These are phyloP conservation scores for Nematopogon swammerdamellus DNA, from an alignment of 2,888 invertebrate species.

Conservation along the genomic window DNA sequence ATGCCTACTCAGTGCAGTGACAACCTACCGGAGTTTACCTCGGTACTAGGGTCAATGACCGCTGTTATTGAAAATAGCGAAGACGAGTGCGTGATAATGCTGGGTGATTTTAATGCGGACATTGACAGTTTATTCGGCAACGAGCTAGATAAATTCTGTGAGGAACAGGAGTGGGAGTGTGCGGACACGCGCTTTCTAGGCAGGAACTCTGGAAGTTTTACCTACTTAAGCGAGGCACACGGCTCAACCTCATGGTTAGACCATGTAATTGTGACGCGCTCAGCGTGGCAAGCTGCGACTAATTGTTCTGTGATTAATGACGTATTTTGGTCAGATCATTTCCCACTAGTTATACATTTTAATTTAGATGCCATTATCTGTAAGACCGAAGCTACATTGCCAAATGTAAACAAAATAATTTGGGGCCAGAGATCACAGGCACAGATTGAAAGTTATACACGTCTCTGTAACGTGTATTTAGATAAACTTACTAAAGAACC, in stretches of 20 bases:
- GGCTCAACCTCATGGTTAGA: not conserved
- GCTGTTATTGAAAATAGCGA: not conserved
- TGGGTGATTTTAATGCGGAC: not conserved
- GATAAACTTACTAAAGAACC: not conserved
- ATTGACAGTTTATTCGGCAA: not conserved
- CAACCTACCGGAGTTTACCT: constrained; percentile 8
- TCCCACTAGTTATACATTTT: not conserved
- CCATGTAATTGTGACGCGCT: not conserved
- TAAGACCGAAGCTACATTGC: not conserved
- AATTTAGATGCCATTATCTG: not conserved
- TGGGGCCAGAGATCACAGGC: not conserved
- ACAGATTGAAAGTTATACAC: not conserved
- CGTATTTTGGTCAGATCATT: not conserved
- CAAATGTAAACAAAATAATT: not conserved
- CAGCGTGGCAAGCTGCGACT: not conserved
- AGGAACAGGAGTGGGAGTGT: not conserved
- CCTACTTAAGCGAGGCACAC: not conserved
- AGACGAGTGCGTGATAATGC: not conserved
- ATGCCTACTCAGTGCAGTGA: constrained; percentile 14
- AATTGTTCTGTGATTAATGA: not conserved
- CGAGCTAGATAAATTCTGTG: not conserved
- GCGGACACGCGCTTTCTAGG: not conserved
- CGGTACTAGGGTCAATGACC: not conserved
- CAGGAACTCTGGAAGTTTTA: not conserved
- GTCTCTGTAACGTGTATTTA: not conserved